phyloP scores from a whole-genome alignment of 1,140 invertebrate genomes.

The Agraylea sexmaculata region DNA sequence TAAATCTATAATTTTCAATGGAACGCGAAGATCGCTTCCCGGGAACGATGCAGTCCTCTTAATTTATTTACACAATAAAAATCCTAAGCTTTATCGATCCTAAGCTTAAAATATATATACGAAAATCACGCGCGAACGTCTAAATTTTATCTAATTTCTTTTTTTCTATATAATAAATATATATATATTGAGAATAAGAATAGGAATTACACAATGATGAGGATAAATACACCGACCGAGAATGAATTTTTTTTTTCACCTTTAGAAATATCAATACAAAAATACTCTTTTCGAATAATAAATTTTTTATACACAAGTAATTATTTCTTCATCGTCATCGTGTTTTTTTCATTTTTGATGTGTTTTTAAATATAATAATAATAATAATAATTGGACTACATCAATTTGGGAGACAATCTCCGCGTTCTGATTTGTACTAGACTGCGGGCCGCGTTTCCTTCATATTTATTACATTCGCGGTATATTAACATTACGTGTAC shows the following conservation, averaged over 20 bases:
- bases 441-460: slow-evolving; percentile 20
- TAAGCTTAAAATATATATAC: slow-evolving; percentile 43
- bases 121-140: slow-evolving; percentile 42
- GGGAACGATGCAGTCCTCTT: slow-evolving; percentile 25
- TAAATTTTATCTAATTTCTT: slow-evolving; percentile 41
- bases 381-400: too few relatives aligned
- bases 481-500: not conserved
- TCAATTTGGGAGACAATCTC: too few relatives aligned
- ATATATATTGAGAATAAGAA: too few relatives aligned
- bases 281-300: slow-evolving; percentile 41
- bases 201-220: too few relatives aligned
- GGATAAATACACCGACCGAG: too few relatives aligned
- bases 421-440: slow-evolving; percentile 46
- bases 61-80: slow-evolving; percentile 43
- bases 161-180: slow-evolving; percentile 37
- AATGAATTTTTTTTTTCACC: slow-evolving; percentile 43
- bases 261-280: slow-evolving; percentile 47
- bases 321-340: slow-evolving; percentile 28
- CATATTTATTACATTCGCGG: slow-evolving; percentile 14
- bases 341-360: too few relatives aligned
- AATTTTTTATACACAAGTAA: slow-evolving; percentile 43
- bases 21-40: slow-evolving; percentile 26
- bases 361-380: too few relatives aligned
- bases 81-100: slow-evolving; percentile 23
- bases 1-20: slow-evolving; percentile 36